A percentile compares a stretch with the other conserved stretches of the same genome.
phyloP scores from a whole-genome alignment of 2,113 vertebrate genomes.

The Engystomops pustulosus region DNA sequence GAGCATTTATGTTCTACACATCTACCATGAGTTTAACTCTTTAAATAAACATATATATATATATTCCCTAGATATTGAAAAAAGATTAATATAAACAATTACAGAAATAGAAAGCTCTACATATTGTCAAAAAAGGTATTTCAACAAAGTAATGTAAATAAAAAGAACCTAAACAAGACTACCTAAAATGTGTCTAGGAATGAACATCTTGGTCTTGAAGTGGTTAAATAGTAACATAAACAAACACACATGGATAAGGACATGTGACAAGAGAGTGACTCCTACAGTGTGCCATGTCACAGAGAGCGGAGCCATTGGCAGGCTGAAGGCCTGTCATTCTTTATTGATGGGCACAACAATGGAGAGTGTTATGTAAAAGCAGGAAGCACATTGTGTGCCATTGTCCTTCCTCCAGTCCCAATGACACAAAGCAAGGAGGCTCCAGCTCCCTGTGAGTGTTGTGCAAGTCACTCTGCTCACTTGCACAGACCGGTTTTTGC shows the following conservation, averaged over 20 bases:
- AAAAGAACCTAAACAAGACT: too few relatives aligned
- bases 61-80: too few relatives aligned
- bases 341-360: neutral
- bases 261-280: neutral
- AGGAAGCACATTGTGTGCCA: neutral
- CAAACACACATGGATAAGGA: neutral
- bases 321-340: neutral
- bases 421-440: neutral
- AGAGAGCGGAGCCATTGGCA: neutral
- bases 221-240: neutral
- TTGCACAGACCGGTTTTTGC: slow-evolving; percentile 49
- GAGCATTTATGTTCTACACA: too few relatives aligned
- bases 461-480: slow-evolving; percentile 13
- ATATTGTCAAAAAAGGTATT: too few relatives aligned
- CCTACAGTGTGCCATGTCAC: neutral
- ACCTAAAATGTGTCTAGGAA: too few relatives aligned
- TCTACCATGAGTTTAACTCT: too few relatives aligned
- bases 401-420: neutral
- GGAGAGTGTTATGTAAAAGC: neutral
- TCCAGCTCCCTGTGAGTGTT: neutral
- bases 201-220: too few relatives aligned
- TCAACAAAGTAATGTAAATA: too few relatives aligned
- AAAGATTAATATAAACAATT: too few relatives aligned
- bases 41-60: too few relatives aligned
- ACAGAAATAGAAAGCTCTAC: too few relatives aligned